Conservation (phyloP, 2,113 vertebrate species). For the Nycticorax nycticorax region DNA sequence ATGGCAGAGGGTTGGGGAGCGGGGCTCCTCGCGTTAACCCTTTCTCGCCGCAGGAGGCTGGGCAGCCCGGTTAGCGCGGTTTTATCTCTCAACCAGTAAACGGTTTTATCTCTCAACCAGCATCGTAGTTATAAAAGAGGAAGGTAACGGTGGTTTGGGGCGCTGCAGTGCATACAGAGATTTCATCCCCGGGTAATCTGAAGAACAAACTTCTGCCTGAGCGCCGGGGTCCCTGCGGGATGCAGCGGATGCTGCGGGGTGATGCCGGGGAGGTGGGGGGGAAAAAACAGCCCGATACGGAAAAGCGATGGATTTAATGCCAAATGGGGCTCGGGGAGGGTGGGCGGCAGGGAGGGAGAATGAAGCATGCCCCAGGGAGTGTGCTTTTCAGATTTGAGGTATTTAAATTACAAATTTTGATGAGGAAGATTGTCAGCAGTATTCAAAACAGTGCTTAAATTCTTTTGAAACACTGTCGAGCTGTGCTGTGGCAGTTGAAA, state of each 20-base stretch:
- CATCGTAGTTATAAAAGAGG: fast-evolving
- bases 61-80: fast-evolving
- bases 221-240: background rate
- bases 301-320: background rate
- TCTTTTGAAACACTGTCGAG: slow-evolving; percentile 64
- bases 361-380: slow-evolving; percentile 55
- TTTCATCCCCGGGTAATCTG: background rate
- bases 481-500: slow-evolving; percentile 23
- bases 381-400: slow-evolving; percentile 54
- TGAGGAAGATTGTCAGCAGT: slow-evolving; percentile 65
- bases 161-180: fast-evolving
- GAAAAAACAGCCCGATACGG: background rate
- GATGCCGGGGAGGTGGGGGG: background rate
- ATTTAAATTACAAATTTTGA: slow-evolving; percentile 78
- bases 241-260: background rate
- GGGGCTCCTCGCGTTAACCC: background rate
- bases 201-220: background rate
- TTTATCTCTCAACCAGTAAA: background rate
- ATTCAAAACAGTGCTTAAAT: slow-evolving; percentile 66
- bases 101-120: background rate
- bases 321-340: slow-evolving; percentile 10
- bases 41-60: fast-evolving
- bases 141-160: background rate
- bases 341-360: slow-evolving; percentile 4
- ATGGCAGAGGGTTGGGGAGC: background rate